These are phyloP conservation scores for Otus scops DNA, from an alignment of 2,797 vertebrate genomes.

Conservation along the genomic window DNA sequence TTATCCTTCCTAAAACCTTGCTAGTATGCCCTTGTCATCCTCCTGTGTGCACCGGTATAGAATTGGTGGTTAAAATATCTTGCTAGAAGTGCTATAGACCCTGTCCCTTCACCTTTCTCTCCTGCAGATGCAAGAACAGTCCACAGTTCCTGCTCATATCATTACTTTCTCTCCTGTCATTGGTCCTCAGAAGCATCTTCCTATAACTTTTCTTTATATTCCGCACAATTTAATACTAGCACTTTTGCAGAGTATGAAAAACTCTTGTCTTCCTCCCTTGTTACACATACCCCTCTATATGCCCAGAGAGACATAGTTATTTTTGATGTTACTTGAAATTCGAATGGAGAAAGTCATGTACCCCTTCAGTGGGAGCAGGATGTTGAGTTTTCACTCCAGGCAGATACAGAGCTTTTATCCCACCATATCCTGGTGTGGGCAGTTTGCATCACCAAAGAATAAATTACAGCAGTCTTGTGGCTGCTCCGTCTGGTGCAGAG, in stretches of 20 bases:
- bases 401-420: slow-evolving; percentile 30
- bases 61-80: not conserved
- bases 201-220: not conserved
- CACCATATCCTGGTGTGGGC: not conserved
- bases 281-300: not conserved
- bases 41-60: not conserved
- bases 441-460: not conserved
- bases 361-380: slow-evolving; percentile 33
- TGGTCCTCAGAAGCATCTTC: not conserved
- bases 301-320: not conserved
- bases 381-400: slow-evolving; percentile 38
- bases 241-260: slow-evolving; percentile 38
- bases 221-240: not conserved
- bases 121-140: not conserved
- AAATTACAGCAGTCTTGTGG: not conserved
- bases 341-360: slow-evolving; percentile 44
- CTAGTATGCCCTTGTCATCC: not conserved
- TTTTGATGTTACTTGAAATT: not conserved
- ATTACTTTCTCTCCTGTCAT: not conserved
- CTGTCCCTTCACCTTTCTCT: not conserved
- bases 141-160: not conserved
- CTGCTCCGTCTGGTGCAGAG: not conserved
- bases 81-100: not conserved
- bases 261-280: slow-evolving; percentile 35
- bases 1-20: not conserved